Evolutionary conservation across 2,113 vertebrate species (phyloP), one percentile per base, ranked within the genome.

Genomic region (Chinchilla lanigera): DNA sequence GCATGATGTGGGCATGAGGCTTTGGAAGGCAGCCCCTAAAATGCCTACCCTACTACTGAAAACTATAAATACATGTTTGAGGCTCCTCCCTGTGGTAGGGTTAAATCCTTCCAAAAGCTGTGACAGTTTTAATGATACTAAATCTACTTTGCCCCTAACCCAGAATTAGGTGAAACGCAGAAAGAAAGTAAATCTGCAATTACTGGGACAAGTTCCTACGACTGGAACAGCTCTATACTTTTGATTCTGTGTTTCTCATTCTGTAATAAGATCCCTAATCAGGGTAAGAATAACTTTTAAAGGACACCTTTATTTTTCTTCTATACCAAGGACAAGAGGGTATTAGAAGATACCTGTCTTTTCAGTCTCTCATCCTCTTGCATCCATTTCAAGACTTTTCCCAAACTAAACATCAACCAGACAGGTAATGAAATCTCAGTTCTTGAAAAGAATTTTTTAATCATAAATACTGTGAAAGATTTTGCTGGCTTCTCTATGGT

Each of bases 331-430:
- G 22, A 84, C 7, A 78, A 58, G n/a, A 38, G 85, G 60, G 60
- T 80, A 7, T 75, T 47, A 67, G 17, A 95, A 84, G 50, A 54
- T 12, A 41, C 0, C 9, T 82, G 77, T 60, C 20, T 71, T 19
- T 35, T 26, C 30, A 88, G 38, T 69, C 22, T 71, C 14, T 94
- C 52, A 71, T 67, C 44, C 33, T 88, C 77, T 88, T 90, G 67
- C 19, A 71, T 30, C 19, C 65, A 56, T 77, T 33, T 61, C 30
- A 90, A 93, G 88, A 58, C 26, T 63, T 92, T 87, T 78, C 52
- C 35, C 56, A 94, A 93, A 86, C 61, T 95, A 96, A 96, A 88
- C 38, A 83, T 69, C 11, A 80, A 63, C 13, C 0, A 60, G 26
- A 47, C 65, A 93, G 69, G 44, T 63, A 9, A 75, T 33, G 60